Percentiles rank a stretch among this genome's conserved stretches.
Conservation (phyloP, 2,113 vertebrate genomes). For the Thoracochromis brauschi region DNA sequence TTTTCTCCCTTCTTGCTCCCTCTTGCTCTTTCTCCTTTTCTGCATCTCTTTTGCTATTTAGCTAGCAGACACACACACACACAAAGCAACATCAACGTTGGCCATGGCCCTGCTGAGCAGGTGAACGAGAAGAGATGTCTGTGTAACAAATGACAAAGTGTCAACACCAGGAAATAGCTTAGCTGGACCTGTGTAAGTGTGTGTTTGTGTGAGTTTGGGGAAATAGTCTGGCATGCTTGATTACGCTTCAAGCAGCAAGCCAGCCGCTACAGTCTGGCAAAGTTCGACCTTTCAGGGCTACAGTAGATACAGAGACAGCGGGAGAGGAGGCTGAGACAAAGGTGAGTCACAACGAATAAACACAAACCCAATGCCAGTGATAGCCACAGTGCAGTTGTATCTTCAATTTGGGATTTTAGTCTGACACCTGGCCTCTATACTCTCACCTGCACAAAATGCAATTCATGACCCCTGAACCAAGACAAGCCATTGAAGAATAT, state of each 20-base stretch:
- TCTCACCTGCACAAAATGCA: slow-evolving; percentile 30
- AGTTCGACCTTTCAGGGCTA: slow-evolving; percentile 64
- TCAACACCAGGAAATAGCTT: slow-evolving; percentile 52
- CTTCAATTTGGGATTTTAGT: slow-evolving; percentile 9
- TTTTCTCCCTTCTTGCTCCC: background rate
- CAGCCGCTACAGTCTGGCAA: slow-evolving; percentile 47
- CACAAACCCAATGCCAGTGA: background rate
- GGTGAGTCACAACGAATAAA: slow-evolving; percentile 14
- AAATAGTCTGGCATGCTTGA: slow-evolving; percentile 62
- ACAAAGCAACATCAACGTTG: background rate
- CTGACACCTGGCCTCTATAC: slow-evolving; percentile 26
- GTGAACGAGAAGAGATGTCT: slow-evolving; percentile 43
- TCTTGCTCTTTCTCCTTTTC: background rate
- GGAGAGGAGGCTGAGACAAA: background rate
- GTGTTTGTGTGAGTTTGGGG: slow-evolving; percentile 34
- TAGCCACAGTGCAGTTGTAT: background rate
- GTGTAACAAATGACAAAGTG: slow-evolving; percentile 51
- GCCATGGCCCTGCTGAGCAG: background rate
- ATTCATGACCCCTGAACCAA: slow-evolving; percentile 8
- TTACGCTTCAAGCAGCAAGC: slow-evolving; percentile 51
- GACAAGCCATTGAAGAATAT: background rate
- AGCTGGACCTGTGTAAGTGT: background rate
- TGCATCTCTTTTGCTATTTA: background rate
- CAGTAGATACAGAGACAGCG: slow-evolving; percentile 17
- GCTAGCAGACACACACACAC: background rate